Evolutionary conservation across 2,888 invertebrate species (phyloP).

Genomic region (Hirtodrosophila cameraria): DNA sequence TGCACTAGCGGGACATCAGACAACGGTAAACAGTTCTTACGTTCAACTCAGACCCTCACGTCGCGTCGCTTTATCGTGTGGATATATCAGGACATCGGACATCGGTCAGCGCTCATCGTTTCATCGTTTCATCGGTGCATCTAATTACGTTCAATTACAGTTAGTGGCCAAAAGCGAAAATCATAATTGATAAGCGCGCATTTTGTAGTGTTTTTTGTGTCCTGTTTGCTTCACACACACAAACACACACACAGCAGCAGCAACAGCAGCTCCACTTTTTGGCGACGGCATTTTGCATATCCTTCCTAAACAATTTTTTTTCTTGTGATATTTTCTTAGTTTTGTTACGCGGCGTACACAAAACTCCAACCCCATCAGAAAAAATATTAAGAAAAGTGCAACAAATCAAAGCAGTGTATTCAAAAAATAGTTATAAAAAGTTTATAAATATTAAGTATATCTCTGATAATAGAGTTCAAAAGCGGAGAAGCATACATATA

Average conservation of each 20-base stretch:
- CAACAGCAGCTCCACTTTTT: constrained; percentile 11
- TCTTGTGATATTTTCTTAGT: constrained; percentile 73
- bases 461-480: background rate
- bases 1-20: constrained; percentile 10
- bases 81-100: background rate
- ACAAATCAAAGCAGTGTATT: constrained; percentile 40
- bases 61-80: constrained; percentile 32
- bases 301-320: constrained; percentile 48
- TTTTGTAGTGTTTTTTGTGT: constrained; percentile 27
- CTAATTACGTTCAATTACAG: constrained; percentile 40
- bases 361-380: constrained; percentile 24
- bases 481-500: constrained; percentile 1
- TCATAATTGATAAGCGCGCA: constrained; percentile 39
- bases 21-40: constrained; percentile 48
- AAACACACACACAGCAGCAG: constrained; percentile 3
- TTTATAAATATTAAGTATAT: constrained; percentile 14
- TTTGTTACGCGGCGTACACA: constrained; percentile 46
- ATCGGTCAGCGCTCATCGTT: constrained; percentile 25
- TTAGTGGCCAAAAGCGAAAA: constrained; percentile 35
- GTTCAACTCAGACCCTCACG: constrained; percentile 49
- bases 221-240: background rate
- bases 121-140: constrained; percentile 37
- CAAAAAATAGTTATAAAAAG: constrained; percentile 25
- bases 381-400: constrained; percentile 34
- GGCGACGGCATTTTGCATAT: constrained; percentile 19